phyloP scores from a whole-genome alignment of 2,797 vertebrate species.

The Platyrinchus mystaceus region DNA sequence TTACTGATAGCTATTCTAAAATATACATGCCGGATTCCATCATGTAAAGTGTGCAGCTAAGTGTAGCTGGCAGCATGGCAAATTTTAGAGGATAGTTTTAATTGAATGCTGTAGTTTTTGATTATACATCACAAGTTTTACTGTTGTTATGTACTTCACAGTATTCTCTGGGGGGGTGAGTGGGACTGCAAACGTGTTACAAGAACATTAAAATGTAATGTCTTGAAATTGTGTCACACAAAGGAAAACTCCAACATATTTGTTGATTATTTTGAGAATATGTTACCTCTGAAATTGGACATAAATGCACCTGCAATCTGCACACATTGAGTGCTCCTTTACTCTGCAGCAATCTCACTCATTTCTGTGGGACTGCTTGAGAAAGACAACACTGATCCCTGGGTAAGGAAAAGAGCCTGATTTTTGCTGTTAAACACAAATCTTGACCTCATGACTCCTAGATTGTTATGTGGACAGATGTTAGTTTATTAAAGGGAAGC shows the following conservation, averaged over 20 bases:
- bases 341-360: not conserved
- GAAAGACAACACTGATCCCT: not conserved
- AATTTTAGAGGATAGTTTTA: not conserved
- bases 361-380: not conserved
- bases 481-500: not conserved
- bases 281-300: not conserved
- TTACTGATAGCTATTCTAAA: slow-evolving; percentile 32
- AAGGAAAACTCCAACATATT: not conserved
- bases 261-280: not conserved
- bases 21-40: not conserved
- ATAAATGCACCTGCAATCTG: slow-evolving; percentile 4
- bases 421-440: not conserved
- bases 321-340: rapidly evolving
- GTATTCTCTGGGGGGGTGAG: not conserved
- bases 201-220: slow-evolving; percentile 3
- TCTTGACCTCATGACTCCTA: not conserved
- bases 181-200: not conserved
- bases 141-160: not conserved
- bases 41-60: not conserved
- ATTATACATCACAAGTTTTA: not conserved
- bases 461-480: not conserved
- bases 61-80: not conserved
- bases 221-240: not conserved
- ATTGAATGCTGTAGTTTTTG: not conserved
- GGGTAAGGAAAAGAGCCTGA: not conserved